These are phyloP conservation scores for Otis tarda DNA, from an alignment of 2,113 vertebrate genomes.

Conservation along the genomic window DNA sequence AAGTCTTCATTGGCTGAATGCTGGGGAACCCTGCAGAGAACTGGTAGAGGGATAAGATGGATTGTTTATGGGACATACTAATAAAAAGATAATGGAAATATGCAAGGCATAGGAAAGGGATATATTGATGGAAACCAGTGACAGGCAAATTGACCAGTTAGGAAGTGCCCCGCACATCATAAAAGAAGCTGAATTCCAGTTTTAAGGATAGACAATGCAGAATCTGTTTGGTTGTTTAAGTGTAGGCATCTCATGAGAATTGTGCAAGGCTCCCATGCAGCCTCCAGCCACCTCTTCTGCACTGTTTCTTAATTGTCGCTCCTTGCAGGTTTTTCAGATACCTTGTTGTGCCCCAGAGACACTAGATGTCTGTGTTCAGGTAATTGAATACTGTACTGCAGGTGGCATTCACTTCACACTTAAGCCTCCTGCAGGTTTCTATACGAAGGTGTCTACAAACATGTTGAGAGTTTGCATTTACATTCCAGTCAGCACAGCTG, in stretches of 20 bases:
- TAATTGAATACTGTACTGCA: neutral
- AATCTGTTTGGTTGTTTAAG: neutral
- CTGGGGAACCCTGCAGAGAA: neutral
- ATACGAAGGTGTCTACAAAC: neutral
- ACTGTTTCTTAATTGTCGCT: neutral
- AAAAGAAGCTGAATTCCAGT: neutral
- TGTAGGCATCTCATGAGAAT: neutral
- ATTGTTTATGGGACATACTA: neutral
- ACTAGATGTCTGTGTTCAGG: neutral
- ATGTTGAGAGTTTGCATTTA: neutral
- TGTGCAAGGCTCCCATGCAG: neutral
- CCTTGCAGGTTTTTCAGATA: neutral
- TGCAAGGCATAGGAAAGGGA: neutral
- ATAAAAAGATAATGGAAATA: neutral
- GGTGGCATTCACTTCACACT: neutral
- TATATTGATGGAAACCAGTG: neutral
- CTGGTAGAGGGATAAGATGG: neutral
- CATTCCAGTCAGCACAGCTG: neutral
- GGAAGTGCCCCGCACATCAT: neutral
- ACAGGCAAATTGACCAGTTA: neutral
- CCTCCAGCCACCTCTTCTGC: neutral
- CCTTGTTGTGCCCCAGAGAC: neutral
- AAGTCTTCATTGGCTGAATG: neutral
- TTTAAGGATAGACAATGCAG: neutral
- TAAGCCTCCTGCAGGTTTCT: neutral